Base-by-base conservation (phyloP, 2,797 vertebrate genomes). In the Chloroceryle inda region DNA sequence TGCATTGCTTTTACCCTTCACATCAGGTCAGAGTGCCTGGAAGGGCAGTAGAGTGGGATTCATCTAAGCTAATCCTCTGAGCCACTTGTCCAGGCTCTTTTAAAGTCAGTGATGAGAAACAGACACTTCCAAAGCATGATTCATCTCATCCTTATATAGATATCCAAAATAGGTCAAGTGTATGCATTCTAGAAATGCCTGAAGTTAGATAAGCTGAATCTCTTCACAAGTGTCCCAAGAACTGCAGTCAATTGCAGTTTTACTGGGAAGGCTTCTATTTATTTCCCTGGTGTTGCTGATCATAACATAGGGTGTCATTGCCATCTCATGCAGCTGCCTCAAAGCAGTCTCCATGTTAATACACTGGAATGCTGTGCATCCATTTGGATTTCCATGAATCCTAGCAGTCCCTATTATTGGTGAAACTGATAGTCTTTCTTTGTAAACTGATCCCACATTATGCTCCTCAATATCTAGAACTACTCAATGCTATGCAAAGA, bases 81-180 rank as follows among this genome's bases (percentile, higher is more conserved):
- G 58, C 45, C 66, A 81, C 33, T 80, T 2, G 10, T 56, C 53
- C 88, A 50, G 62, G 20, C 50, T 93, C 42, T 89, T 90, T 69
- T 47, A 50, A 74, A 78, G 37, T 38, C 45, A 63, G 5, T 33
- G 42, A 38, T 55, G 55, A 75, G 76, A 84, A 93, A 93, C 27
- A 80, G 59, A 66, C 37, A 47, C 42, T 90, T 94, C 35, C 66
- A 84, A 58, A n/a, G 42, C 1, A 10, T 73, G 82, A 92, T 50
- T 96, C 45, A 75, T 69, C 69, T 88, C 45, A 75, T 78, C 76
- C 73, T 69, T 88, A 92, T 86, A 84, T 62, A 95, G 85, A 59
- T 62, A 88, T 40, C 29, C 47, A 78, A 97, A 96, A 90, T 14
- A 92, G 88, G 93, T 90, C 88, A 95, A 95, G 55, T 74, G 31